A percentile compares a stretch with the other conserved stretches of the same genome.
These are phyloP conservation scores for Podabrus alpinus DNA, from an alignment of 2,888 invertebrate genomes.

Conservation along the genomic window DNA sequence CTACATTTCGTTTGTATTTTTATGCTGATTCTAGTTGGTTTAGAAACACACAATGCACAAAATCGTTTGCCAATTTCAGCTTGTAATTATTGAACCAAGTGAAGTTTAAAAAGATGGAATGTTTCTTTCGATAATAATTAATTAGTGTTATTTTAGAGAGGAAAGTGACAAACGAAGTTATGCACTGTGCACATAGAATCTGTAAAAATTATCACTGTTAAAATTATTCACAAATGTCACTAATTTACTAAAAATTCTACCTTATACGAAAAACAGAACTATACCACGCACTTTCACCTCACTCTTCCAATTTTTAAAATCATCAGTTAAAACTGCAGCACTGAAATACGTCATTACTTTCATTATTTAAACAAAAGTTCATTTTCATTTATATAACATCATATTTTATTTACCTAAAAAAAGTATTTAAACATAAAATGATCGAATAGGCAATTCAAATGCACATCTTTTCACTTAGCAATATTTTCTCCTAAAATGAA, in stretches of 20 bases:
- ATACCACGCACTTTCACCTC: conserved; percentile 53
- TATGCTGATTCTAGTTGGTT: conserved; percentile 52
- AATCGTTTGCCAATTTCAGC: conserved; percentile 19
- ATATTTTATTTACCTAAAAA: conserved; percentile 48
- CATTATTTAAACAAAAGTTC: conserved; percentile 46
- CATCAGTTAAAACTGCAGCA: conserved; percentile 32
- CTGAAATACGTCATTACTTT: conserved; percentile 22
- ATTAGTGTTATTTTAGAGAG: conserved; percentile 15
- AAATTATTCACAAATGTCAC: conserved; percentile 56
- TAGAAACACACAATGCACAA: conserved; percentile 38
- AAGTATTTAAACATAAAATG: conserved; percentile 49
- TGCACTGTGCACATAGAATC: conserved; percentile 33
- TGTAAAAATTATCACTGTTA: conserved; percentile 44
- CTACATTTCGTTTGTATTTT: conserved; percentile 53
- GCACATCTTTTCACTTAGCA: conserved; percentile 38
- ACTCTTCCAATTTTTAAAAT: conserved; percentile 43
- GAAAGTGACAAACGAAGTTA: conserved; percentile 30
- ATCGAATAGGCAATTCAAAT: conserved; percentile 43
- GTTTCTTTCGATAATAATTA: conserved; percentile 31
- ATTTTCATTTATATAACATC: conserved; percentile 45
- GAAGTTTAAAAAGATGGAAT: conserved; percentile 33
- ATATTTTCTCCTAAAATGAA: conserved; percentile 47
- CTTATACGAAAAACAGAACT: conserved; percentile 41
- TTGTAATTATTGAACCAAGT: background rate
- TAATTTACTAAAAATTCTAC: conserved; percentile 45